phyloP scores from a whole-genome alignment of 2,797 vertebrate genomes.

The Ctenosaura bakeri region DNA sequence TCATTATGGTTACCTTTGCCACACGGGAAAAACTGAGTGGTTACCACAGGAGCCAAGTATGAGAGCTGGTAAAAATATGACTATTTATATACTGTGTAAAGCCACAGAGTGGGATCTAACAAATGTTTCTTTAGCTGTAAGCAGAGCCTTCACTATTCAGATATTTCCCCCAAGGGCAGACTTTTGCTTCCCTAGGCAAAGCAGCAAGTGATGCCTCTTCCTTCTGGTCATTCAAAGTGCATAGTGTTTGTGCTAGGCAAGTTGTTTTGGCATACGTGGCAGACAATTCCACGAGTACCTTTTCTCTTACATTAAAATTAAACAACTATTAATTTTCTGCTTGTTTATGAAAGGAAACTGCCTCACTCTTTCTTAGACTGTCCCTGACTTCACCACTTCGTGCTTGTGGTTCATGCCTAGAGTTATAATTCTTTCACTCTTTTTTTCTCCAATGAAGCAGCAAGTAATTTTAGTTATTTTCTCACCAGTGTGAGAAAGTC shows the following conservation, averaged over 20 bases:
- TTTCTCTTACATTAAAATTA: background rate
- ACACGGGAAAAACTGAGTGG: background rate
- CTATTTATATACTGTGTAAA: constrained; percentile 6
- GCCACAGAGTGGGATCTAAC: constrained; percentile 20
- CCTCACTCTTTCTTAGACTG: background rate
- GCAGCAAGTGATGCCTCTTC: background rate
- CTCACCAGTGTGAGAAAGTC: too few relatives aligned
- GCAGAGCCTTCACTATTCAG: constrained; percentile 12
- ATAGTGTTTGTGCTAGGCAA: background rate
- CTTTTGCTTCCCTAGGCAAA: background rate
- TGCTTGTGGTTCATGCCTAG: too few relatives aligned
- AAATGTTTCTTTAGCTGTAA: constrained; percentile 31
- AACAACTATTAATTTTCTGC: background rate
- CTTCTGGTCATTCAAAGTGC: too few relatives aligned
- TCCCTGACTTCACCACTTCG: too few relatives aligned
- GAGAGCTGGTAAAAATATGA: background rate
- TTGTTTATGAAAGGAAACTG: background rate
- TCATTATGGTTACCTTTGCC: background rate
- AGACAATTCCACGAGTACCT: background rate
- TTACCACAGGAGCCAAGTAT: constrained; percentile 18
- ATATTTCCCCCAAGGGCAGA: background rate
- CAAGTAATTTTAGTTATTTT: too few relatives aligned
- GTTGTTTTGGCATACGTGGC: background rate
- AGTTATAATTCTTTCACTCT: too few relatives aligned
- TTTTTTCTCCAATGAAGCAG: too few relatives aligned